Evolutionary conservation across 2,888 invertebrate species (phyloP).

Genomic region (Cerastis leucographa): DNA sequence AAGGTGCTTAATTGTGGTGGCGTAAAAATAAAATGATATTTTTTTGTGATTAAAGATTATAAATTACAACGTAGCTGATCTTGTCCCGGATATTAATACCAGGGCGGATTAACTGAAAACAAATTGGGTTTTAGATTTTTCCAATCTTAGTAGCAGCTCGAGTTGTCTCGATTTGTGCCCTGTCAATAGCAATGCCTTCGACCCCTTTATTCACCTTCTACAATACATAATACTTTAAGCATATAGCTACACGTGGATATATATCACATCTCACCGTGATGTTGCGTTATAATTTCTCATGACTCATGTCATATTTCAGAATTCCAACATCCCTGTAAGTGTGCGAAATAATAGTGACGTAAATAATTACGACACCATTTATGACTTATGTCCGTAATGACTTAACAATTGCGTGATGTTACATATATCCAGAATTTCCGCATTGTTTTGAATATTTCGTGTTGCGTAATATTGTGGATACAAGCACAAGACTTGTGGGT

Average conservation of each 20-base stretch:
- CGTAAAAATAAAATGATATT: neutral
- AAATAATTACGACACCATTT: slow-evolving; percentile 4
- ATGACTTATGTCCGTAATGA: slow-evolving; percentile 16
- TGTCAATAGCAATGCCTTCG: neutral
- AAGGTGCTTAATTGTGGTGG: neutral
- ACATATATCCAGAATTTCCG: slow-evolving; percentile 14
- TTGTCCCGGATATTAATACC: neutral
- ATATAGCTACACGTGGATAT: neutral
- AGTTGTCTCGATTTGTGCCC: neutral
- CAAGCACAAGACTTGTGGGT: neutral
- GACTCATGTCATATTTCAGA: neutral
- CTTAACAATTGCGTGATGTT: slow-evolving; percentile 23
- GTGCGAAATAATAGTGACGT: neutral
- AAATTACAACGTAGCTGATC: neutral
- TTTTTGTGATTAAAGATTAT: neutral
- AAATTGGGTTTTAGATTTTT: neutral
- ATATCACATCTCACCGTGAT: neutral
- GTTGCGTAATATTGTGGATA: slow-evolving; percentile 4
- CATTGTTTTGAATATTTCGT: slow-evolving; percentile 18
- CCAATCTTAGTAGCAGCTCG: neutral
- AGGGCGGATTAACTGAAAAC: neutral
- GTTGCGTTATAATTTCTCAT: slow-evolving; percentile 6
- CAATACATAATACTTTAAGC: neutral
- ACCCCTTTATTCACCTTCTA: neutral
- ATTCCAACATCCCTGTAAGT: slow-evolving; percentile 23